phyloP scores from a whole-genome alignment of 2,888 invertebrate species.

The Himalopsyche japonica region DNA sequence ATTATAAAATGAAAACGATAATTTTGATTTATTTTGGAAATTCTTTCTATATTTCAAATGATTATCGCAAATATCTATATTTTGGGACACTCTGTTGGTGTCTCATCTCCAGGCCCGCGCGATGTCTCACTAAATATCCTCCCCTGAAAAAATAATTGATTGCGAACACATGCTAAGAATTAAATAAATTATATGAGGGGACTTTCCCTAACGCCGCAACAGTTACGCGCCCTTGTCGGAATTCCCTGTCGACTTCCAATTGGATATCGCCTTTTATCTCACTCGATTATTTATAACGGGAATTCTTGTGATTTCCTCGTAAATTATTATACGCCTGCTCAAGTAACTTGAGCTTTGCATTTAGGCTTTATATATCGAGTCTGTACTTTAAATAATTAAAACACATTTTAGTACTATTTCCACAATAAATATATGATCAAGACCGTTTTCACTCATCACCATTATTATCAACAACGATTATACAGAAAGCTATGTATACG shows the following conservation, averaged over 20 bases:
- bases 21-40: too few species aligned
- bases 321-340: neutral
- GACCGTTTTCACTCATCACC: too few species aligned
- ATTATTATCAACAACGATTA: too few species aligned
- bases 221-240: slow-evolving; percentile 13
- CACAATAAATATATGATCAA: too few species aligned
- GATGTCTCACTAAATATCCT: neutral
- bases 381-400: too few species aligned
- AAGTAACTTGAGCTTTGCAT: neutral
- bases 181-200: slow-evolving; percentile 30
- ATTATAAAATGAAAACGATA: too few species aligned
- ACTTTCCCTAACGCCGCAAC: slow-evolving; percentile 1
- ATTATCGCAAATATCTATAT: neutral
- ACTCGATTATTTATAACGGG: slow-evolving; percentile 14
- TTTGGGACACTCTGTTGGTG: neutral
- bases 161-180: slow-evolving; percentile 38
- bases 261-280: slow-evolving; percentile 15
- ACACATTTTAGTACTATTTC: too few species aligned
- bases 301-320: neutral
- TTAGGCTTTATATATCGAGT: too few species aligned
- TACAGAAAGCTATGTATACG: too few species aligned
- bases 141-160: slow-evolving; percentile 25
- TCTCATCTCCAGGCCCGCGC: neutral
- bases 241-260: slow-evolving; percentile 8
- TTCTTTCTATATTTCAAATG: too few species aligned